Percentiles rank a stretch among this genome's conserved stretches.
phyloP scores from a whole-genome alignment of 2,888 invertebrate species.

The Tenthredo mesomela region DNA sequence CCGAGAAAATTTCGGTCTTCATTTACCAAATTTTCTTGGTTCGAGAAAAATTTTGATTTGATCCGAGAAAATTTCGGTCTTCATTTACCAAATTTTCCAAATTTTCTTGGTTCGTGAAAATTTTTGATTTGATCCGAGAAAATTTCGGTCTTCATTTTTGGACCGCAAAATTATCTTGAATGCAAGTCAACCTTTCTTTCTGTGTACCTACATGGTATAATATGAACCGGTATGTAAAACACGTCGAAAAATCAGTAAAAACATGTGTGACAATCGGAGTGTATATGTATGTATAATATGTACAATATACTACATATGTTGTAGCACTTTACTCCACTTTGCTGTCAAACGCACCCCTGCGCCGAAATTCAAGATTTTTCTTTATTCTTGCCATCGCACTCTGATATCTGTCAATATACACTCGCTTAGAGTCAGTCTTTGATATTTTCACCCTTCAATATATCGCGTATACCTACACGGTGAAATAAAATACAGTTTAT shows the following conservation, averaged over 20 bases:
- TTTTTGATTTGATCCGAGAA: no score
- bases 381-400: background rate
- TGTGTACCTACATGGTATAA: no score
- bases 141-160: no score
- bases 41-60: no score
- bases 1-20: no score
- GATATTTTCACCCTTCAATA: background rate
- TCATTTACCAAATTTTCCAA: no score
- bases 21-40: no score
- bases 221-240: background rate
- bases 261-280: background rate
- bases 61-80: no score
- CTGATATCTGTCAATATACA: background rate
- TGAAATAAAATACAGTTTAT: background rate
- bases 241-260: background rate
- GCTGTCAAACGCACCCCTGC: conserved; percentile 13
- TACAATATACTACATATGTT: background rate
- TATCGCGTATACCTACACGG: background rate
- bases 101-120: no score
- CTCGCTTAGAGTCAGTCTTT: background rate
- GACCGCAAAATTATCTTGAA: no score
- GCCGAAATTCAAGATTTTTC: background rate
- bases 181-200: no score
- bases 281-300: background rate
- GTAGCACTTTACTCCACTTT: conserved; percentile 1